phyloP scores from a whole-genome alignment of 2,888 invertebrate genomes.

The Spilarctia lutea region DNA sequence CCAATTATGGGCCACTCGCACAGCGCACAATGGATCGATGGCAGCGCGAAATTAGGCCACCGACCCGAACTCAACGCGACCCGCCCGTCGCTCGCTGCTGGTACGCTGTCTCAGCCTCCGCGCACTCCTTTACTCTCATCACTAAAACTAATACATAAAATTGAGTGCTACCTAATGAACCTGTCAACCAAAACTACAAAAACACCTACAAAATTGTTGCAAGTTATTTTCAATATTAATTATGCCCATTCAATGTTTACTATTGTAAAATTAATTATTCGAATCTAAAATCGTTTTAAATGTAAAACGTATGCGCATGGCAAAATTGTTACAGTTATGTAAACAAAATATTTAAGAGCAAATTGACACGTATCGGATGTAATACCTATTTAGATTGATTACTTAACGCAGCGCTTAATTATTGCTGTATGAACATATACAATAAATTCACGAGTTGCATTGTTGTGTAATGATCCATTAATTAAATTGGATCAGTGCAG shows the following conservation, averaged over 20 bases:
- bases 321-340: constrained; percentile 2
- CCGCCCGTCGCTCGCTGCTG: constrained; percentile 54
- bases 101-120: constrained; percentile 59
- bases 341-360: constrained; percentile 1
- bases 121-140: constrained; percentile 26
- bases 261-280: neutral
- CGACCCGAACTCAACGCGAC: constrained; percentile 66
- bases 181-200: neutral
- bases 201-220: neutral
- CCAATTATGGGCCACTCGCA: constrained; percentile 87
- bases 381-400: constrained; percentile 1
- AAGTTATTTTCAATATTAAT: neutral
- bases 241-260: neutral
- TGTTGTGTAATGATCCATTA: constrained; percentile 55
- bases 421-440: constrained; percentile 21
- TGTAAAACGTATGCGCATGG: neutral
- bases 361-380: neutral
- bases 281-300: neutral
- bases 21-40: constrained; percentile 87
- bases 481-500: constrained; percentile 78
- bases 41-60: constrained; percentile 84
- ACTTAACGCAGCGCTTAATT: neutral
- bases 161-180: constrained; percentile 6
- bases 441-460: constrained; percentile 30
- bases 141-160: constrained; percentile 11